Conservation (phyloP, 2,797 vertebrate species). For the Semaprochilodus insignis region DNA sequence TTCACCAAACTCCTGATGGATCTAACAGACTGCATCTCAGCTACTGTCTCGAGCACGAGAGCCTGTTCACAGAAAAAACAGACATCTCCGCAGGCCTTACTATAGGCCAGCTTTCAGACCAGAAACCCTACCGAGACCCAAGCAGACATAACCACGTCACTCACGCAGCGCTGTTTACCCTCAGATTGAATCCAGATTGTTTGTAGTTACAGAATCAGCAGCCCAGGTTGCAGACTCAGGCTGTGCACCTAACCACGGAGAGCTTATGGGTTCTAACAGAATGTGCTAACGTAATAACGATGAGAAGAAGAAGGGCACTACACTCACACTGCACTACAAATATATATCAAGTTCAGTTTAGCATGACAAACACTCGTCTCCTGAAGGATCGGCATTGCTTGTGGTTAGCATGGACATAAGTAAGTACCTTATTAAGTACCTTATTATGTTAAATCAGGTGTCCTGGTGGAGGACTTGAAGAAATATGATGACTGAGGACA, state of each 20-base stretch:
- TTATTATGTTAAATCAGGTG: too few species aligned
- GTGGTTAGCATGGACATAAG: too few species aligned
- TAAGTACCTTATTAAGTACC: too few species aligned
- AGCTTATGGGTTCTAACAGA: conserved; percentile 18
- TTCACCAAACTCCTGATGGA: conserved; percentile 16
- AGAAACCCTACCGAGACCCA: conserved; percentile 5
- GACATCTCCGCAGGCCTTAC: background rate
- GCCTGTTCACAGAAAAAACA: background rate
- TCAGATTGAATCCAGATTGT: conserved; percentile 55
- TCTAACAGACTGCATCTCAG: conserved; percentile 25
- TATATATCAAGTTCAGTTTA: too few species aligned
- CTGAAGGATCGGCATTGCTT: too few species aligned
- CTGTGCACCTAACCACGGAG: conserved; percentile 29
- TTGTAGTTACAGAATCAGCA: conserved; percentile 49
- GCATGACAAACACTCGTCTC: too few species aligned
- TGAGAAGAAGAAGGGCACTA: background rate
- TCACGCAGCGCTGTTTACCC: conserved; percentile 13
- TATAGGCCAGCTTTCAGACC: conserved; percentile 29
- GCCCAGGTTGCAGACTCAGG: conserved; percentile 14
- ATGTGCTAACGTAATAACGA: conserved; percentile 17
- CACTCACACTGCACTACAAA: too few species aligned
- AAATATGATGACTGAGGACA: too few species aligned
- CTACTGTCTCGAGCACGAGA: conserved; percentile 1
- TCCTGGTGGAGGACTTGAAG: too few species aligned
- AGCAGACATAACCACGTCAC: conserved; percentile 34